Base-by-base conservation (phyloP, 1,140 invertebrate species). In the Drosophila littoralis region DNA sequence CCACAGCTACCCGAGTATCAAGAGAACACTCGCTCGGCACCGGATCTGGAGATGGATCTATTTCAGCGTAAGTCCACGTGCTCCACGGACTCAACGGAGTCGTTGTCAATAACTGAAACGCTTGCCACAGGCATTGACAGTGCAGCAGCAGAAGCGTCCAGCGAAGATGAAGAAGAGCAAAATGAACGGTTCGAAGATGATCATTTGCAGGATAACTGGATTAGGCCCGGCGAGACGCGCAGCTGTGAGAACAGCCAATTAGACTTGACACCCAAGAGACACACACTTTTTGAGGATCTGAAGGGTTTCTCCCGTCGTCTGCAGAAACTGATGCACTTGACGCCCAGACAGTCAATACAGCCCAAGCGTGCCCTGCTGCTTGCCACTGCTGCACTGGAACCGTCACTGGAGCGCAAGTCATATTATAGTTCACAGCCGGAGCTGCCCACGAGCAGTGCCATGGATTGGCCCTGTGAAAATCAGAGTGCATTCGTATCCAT, bases 361-460 rank as follows among this genome's bases (percentile, higher is more conserved):
- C 50, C 65, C 7, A 75, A 61, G 28, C 59, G 50, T 8, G 67
- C 68, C 8, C 43, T 67, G 4, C 64, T 83, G n/a, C 59, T 38
- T 17, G 58, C 59, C 60, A 28, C 48, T 32, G 58, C 68, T 59
- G 54, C 68, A 8, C 55, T 67, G 42, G 22, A 33, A 32, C 65
- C 70, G 8, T 58, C 65, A 2, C n/a, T 67, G 51, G 88, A 85
- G 8, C 70, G 76, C 12, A 91, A 91, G 54, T 57, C 81, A 0
- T 91, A 91, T 57, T 91, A 91, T 50, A 89, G 84, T 36, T 91
- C 89, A 9, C 89, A 91, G n/a, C 89, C 89, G 12, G 89, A 91
- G 48, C 52, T 91, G 45, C 69, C 83, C 1, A 77, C 78, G 5
- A 79, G 72, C 52, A 64, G n/a, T 13, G 52, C 64, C 3, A 55